phyloP scores from a whole-genome alignment of 37 sponge, comb jelly and placozoan genomes.

The Cladorhizidae sp. region DNA sequence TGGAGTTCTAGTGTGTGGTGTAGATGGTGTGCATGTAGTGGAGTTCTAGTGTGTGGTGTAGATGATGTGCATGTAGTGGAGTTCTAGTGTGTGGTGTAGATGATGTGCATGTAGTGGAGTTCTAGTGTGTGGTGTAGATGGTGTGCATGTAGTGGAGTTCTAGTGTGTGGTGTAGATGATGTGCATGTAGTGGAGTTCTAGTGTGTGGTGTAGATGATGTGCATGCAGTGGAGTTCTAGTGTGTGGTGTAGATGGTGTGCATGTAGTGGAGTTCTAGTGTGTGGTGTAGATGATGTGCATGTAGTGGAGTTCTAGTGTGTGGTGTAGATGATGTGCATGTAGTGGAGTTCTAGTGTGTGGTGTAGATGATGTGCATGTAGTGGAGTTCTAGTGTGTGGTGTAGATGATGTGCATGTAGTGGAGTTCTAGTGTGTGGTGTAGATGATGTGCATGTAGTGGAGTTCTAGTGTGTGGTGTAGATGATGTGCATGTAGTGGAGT shows the following conservation, averaged over 20 bases:
- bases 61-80: background rate
- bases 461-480: too few relatives aligned
- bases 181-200: background rate
- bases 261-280: background rate
- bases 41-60: too few relatives aligned
- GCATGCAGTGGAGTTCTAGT: background rate
- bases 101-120: background rate
- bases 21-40: background rate
- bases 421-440: too few relatives aligned
- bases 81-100: too few relatives aligned
- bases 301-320: background rate
- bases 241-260: too few relatives aligned
- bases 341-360: too few relatives aligned
- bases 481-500: background rate
- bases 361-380: background rate
- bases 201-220: too few relatives aligned
- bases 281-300: too few relatives aligned
- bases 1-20: too few relatives aligned
- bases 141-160: background rate
- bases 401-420: background rate
- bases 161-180: too few relatives aligned
- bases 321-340: background rate
- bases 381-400: too few relatives aligned
- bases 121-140: too few relatives aligned
- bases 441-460: background rate